Evolutionary conservation across 37 sponge, comb jelly and placozoan species (phyloP).

Genomic region (Theonella swinhoei): DNA sequence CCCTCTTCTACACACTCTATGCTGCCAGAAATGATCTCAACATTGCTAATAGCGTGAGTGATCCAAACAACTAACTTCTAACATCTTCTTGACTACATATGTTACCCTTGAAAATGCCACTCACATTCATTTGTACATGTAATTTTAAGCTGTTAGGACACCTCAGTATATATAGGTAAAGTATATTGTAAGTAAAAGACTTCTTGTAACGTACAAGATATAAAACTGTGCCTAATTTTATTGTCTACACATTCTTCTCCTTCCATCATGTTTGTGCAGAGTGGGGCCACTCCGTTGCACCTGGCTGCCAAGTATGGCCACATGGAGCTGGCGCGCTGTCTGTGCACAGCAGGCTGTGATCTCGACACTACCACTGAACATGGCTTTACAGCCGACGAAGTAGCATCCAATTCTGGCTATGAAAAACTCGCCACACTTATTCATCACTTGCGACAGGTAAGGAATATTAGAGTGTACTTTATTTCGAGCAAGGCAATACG

Average conservation of each 20-base stretch:
- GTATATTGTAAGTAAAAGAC: not conserved
- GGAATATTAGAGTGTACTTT: too few species aligned
- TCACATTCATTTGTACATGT: too few species aligned
- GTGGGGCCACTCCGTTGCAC: slow-evolving; percentile 81
- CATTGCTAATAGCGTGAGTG: slow-evolving; percentile 67
- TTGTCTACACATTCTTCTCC: not conserved
- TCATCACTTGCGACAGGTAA: slow-evolving; percentile 64
- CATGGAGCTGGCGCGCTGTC: slow-evolving; percentile 72
- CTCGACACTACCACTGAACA: slow-evolving; percentile 62
- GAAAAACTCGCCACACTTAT: slow-evolving; percentile 60
- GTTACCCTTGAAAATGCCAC: too few species aligned
- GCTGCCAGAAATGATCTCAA: slow-evolving; percentile 72
- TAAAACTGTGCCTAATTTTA: not conserved
- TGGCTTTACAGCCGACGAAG: slow-evolving; percentile 77
- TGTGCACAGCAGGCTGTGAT: slow-evolving; percentile 79
- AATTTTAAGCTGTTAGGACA: too few species aligned
- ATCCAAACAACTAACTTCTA: slow-evolving; percentile 6
- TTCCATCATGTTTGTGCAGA: slow-evolving; percentile 29
- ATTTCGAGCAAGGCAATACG: too few species aligned
- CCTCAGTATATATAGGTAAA: not conserved
- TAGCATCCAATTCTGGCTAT: slow-evolving; percentile 65
- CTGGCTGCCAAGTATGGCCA: slow-evolving; percentile 87
- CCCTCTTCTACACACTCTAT: slow-evolving; percentile 76
- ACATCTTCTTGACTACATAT: not conserved
- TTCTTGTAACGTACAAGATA: not conserved